Conservation (phyloP, 2,113 vertebrate genomes). For the Numenius arquata region DNA sequence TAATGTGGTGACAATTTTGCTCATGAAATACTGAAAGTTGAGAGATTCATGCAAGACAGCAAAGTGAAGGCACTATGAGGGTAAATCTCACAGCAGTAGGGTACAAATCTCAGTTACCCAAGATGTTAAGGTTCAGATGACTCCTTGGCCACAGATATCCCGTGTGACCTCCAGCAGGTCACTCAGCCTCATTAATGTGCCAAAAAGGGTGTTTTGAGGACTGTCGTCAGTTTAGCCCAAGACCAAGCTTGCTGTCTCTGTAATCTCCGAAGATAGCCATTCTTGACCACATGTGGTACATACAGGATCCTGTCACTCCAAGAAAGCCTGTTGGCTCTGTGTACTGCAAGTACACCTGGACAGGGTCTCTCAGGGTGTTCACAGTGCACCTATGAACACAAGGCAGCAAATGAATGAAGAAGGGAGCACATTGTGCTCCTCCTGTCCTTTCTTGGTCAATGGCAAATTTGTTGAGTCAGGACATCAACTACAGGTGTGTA, state of each 20-base stretch:
- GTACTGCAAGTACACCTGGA: background rate
- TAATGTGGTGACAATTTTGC: background rate
- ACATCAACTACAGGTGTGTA: background rate
- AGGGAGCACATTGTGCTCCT: background rate
- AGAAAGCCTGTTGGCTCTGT: background rate
- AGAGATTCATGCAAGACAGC: background rate
- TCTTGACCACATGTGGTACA: background rate
- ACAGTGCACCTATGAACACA: background rate
- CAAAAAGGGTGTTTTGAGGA: background rate
- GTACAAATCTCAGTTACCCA: background rate
- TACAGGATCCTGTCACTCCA: background rate
- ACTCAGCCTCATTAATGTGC: background rate
- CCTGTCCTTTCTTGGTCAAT: background rate
- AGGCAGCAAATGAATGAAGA: background rate
- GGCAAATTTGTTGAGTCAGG: background rate
- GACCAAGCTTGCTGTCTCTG: background rate
- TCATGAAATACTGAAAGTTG: background rate
- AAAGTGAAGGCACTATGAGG: background rate
- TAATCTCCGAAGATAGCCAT: background rate
- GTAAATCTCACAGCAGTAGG: background rate
- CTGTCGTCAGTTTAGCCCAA: background rate
- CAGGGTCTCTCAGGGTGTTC: background rate
- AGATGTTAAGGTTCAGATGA: background rate
- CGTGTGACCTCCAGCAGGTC: background rate
- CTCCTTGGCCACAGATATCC: background rate